These are phyloP conservation scores for Hoplias malabaricus DNA, from an alignment of 2,113 vertebrate genomes.

Conservation along the genomic window DNA sequence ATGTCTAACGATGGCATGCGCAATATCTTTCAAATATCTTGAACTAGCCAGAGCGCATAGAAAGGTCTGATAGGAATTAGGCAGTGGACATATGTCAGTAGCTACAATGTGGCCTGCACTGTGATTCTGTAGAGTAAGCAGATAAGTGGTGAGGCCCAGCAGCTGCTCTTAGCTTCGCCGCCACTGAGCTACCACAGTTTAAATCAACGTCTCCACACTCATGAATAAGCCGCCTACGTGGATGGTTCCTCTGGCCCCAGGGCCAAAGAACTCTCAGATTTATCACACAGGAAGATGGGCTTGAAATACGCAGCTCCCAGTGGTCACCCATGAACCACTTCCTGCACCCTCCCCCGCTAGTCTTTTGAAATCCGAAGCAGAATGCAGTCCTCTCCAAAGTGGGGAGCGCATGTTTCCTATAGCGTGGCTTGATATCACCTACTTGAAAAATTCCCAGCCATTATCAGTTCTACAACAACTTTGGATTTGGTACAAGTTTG, in stretches of 20 bases:
- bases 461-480: not conserved
- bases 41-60: not conserved
- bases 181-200: conserved; percentile 35
- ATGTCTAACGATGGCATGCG: not conserved
- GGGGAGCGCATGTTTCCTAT: not conserved
- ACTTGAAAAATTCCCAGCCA: not conserved
- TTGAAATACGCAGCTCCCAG: conserved; percentile 46
- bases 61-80: conserved; percentile 29
- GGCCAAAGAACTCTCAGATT: conserved; percentile 42
- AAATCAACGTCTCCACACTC: conserved; percentile 41
- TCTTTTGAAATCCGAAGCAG: conserved; percentile 1
- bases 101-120: not conserved
- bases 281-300: conserved; percentile 50
- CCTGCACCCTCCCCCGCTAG: conserved; percentile 40
- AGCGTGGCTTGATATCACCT: not conserved
- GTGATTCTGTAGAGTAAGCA: conserved; percentile 42
- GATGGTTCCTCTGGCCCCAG: conserved; percentile 27
- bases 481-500: not conserved
- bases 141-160: conserved; percentile 13
- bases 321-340: conserved; percentile 44
- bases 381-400: conserved; percentile 3
- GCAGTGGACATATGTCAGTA: not conserved
- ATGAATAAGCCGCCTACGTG: conserved; percentile 35
- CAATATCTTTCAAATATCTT: not conserved
- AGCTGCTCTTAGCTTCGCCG: conserved; percentile 25